Base-by-base conservation (phyloP, 1,140 invertebrate species). In the Cydia amplana region DNA sequence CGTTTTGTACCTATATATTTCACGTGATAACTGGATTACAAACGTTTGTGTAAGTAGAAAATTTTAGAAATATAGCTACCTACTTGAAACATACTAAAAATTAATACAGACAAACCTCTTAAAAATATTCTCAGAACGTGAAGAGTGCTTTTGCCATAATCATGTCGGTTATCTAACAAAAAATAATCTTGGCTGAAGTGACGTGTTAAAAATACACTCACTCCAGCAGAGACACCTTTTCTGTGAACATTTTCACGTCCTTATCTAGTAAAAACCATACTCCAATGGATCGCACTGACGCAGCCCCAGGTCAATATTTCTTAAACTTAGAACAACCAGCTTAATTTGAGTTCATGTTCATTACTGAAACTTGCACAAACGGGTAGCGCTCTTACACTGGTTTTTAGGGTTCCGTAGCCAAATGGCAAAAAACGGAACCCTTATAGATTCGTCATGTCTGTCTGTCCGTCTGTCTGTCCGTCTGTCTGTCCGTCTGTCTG, bases 181-280 rank as follows among this genome's bases (percentile, higher is more conserved):
- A 70, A 70, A 32, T 43, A 43, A 70, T 43, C 65, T 70, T 16
- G 43, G 65, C 32, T 70, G 16, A 70, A 70, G 65, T 65, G 72
- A 75, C 80, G 87, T 80, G 82, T 86, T 83, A 87, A 82, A 85
- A 87, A 84, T 84, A 84, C 76, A 55, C 51, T 67, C 76, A 32
- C 32, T 32, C 78, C 79, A 83, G 79, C 82, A 83, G 83, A 80
- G 77, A 82, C 88, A 89, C 88, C 88, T 88, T 84, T 81, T 81
- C 83, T 83, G 88, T 89, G 86, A 89, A 90, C 83, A 85, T 88
- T 90, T 86, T 86, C 86, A 86, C 83, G 83, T 77, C 74, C 78
- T 83, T 90, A 86, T 88, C 84, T 73, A 9, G 20, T 23, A 6
- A 23, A 23, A 1, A 60, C 9, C n/a, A 23, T 20, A n/a, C 6